Conservation (phyloP, 2,797 vertebrate species). For the Neomorphus geoffroyi region DNA sequence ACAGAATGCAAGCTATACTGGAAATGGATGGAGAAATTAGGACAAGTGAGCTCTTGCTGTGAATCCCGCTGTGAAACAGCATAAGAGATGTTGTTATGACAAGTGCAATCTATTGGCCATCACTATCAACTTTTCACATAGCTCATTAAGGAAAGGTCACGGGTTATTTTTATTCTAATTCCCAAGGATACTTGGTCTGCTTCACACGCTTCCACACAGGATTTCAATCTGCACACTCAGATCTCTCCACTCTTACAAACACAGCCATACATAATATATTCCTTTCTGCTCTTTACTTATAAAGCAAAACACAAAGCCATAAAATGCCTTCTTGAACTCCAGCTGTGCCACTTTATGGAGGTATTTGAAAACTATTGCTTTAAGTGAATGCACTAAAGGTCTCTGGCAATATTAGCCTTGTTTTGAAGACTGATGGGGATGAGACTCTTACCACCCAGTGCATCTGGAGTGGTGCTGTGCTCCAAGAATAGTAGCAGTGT, state of each 20-base stretch:
- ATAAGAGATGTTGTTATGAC: constrained; percentile 32
- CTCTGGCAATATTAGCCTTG: not conserved
- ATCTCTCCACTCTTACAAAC: constrained; percentile 1
- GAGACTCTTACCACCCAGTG: not conserved
- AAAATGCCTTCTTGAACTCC: constrained; percentile 42
- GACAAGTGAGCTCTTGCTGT: constrained; percentile 28
- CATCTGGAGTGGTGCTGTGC: not conserved
- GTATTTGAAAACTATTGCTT: constrained; percentile 57
- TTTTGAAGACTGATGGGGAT: constrained; percentile 21
- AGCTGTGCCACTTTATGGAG: constrained; percentile 51
- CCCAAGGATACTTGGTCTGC: constrained; percentile 19
- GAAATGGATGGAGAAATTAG: constrained; percentile 33
- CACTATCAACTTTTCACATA: constrained; percentile 52
- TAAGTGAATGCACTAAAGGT: constrained; percentile 11
- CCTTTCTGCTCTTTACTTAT: constrained; percentile 22
- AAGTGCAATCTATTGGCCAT: constrained; percentile 32
- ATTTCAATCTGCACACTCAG: not conserved
- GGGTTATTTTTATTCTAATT: constrained; percentile 47
- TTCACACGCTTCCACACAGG: constrained; percentile 33
- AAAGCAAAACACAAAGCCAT: constrained; percentile 41
- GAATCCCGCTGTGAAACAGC: constrained; percentile 23
- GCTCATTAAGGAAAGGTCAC: constrained; percentile 53
- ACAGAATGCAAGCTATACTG: not conserved
- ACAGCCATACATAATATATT: not conserved
- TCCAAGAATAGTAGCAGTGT: not conserved